Evolutionary conservation across 2,888 invertebrate genomes (phyloP), one percentile per base, ranked within the genome.

Genomic region (Gymnoscelis rufifasciata): DNA sequence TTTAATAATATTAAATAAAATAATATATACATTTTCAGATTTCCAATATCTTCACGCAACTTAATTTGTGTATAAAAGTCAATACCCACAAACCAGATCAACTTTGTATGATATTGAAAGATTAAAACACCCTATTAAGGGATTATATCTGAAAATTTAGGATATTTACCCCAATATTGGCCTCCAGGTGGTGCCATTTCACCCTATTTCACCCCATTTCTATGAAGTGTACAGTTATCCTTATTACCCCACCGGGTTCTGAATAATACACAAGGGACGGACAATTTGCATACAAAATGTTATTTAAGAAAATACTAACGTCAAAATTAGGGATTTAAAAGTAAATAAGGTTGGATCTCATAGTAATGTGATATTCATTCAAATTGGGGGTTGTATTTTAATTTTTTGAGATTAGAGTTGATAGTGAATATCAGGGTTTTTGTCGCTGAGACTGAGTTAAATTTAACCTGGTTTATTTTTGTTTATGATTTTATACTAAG

Each of bases 261-360:
- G 46, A 37, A 41, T 46, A 29, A 38, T 38, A 42, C 41, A 38
- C 14, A 10, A 27, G 42, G 47, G 38, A 41, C 41, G 39, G 26
- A 14, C 37, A 39, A 54, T 57, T 57, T 54, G 47, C 54, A 57
- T 57, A 38, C 45, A 51, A 54, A 54, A 54, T 50, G 47, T 49
- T 52, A 51, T 57, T 56, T 50, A 54, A 49, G 53, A 53, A 52
- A 51, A 47, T 40, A 41, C 50, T 30, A 45, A 35, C 44, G 19
- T 43, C 36, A 41, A 50, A 55, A 46, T 56, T 51, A 43, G 44
- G 19, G 47, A 45, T 54, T 52, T 51, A 43, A 51, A 53, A 54
- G 54, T 51, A 52, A 53, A 54, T 50, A 56, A 47, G 49, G 45
- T n/a, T 29, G 26, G 30, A 33, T 41, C 5, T 30, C 31, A 50